Percentiles rank a stretch among this genome's conserved stretches.
These are phyloP conservation scores for Montipora capitata DNA, from an alignment of 92 coral and sea anemone genomes.

Conservation along the genomic window DNA sequence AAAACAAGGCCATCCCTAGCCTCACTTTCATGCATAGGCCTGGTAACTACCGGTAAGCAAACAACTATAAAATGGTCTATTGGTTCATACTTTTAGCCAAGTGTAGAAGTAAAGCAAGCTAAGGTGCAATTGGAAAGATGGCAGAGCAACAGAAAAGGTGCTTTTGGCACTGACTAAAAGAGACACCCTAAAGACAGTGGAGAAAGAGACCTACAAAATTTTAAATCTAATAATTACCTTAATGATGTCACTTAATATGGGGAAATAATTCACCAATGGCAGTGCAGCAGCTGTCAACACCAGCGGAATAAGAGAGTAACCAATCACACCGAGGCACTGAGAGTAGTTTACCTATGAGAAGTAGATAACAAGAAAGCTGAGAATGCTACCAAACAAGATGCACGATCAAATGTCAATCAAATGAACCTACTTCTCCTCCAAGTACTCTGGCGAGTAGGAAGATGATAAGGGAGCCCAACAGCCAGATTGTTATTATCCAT, in stretches of 20 bases:
- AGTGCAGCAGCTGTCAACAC: conserved; percentile 91
- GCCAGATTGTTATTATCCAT: conserved; percentile 99
- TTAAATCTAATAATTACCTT: conserved; percentile 73
- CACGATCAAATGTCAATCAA: neutral
- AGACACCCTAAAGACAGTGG: too few species aligned
- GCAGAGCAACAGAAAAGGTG: too few species aligned
- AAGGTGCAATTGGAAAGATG: too few species aligned
- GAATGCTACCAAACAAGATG: neutral
- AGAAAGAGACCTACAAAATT: neutral
- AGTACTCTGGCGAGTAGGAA: conserved; percentile 96
- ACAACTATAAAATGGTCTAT: neutral
- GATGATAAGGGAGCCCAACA: conserved; percentile 90
- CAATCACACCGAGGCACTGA: conserved; percentile 99
- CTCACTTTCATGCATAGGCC: too few species aligned
- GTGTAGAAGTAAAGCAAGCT: too few species aligned
- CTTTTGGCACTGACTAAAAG: too few species aligned
- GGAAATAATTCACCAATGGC: conserved; percentile 88
- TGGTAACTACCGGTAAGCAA: neutral
- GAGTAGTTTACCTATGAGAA: conserved; percentile 90
- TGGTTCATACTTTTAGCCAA: neutral
- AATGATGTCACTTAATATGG: conserved; percentile 75
- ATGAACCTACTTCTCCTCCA: conserved; percentile 92
- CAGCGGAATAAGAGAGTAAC: conserved; percentile 95
- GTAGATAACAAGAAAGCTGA: neutral
- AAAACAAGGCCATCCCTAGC: too few species aligned